These are phyloP conservation scores for Temnothorax nylanderi DNA, from an alignment of 1,140 invertebrate genomes.

Conservation along the genomic window DNA sequence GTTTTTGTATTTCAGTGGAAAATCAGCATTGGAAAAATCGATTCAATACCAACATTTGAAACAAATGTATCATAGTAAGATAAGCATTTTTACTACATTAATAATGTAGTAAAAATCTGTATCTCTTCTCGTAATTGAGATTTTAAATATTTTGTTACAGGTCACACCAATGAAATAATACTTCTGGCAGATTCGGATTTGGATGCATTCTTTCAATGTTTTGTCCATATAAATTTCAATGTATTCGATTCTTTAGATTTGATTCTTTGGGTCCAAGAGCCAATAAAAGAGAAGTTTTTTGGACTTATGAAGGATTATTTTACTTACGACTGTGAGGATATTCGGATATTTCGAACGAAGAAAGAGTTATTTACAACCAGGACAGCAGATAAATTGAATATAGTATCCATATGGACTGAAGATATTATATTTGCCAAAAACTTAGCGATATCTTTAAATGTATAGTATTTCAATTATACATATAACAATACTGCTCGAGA, in stretches of 20 bases:
- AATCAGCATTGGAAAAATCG: not conserved
- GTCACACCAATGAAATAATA: not conserved
- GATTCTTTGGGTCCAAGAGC: slow-evolving; percentile 18
- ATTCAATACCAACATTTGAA: too few relatives aligned
- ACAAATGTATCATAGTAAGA: not conserved
- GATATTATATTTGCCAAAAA: slow-evolving; percentile 33
- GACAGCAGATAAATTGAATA: not conserved
- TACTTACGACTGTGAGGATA: not conserved
- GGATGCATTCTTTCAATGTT: not conserved
- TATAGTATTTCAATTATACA: not conserved
- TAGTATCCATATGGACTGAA: slow-evolving; percentile 37
- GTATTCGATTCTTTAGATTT: not conserved
- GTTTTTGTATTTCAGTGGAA: slow-evolving; percentile 4
- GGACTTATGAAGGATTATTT: slow-evolving; percentile 4
- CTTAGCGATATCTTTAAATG: slow-evolving; percentile 27
- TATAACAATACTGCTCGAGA: not conserved
- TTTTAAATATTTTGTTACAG: not conserved
- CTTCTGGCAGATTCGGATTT: slow-evolving; percentile 12
- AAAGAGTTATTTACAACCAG: not conserved
- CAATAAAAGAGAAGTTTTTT: slow-evolving; percentile 9
- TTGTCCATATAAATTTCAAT: not conserved
- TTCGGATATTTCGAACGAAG: not conserved
- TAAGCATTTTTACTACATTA: not conserved
- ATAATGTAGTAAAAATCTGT: not conserved
- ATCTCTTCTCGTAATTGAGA: not conserved